These are phyloP conservation scores for Mongoloraphidia duomilia DNA, from an alignment of 2,888 invertebrate species.

Conservation along the genomic window DNA sequence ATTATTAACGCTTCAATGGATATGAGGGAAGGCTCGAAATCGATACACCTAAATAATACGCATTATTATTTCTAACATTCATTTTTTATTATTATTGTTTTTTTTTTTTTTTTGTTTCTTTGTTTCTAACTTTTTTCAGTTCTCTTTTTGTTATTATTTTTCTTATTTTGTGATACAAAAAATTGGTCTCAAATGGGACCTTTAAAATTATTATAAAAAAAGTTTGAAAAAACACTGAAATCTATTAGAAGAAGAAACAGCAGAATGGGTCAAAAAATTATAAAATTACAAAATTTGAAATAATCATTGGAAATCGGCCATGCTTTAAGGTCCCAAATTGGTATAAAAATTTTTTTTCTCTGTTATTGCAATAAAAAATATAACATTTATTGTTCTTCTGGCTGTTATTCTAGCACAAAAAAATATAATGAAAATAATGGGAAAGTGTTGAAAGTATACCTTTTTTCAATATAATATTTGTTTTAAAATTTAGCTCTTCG, in stretches of 20 bases:
- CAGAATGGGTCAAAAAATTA: constrained; percentile 10
- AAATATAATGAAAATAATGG: not conserved
- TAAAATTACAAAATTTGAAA: constrained; percentile 21
- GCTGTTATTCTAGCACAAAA: constrained; percentile 8
- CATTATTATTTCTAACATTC: constrained; percentile 11
- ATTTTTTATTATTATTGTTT: constrained; percentile 9
- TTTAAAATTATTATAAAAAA: constrained; percentile 18
- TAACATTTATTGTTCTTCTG: not conserved
- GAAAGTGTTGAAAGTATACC: constrained; percentile 4
- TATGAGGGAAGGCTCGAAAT: constrained; percentile 2
- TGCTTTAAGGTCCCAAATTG: constrained; percentile 8
- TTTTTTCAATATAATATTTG: not conserved
- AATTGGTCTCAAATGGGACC: constrained; percentile 21
- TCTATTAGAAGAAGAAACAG: constrained; percentile 15
- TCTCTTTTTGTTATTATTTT: constrained; percentile 17
- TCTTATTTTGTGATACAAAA: constrained; percentile 16
- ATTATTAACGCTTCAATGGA: not conserved
- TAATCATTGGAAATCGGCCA: constrained; percentile 4
- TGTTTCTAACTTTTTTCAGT: constrained; percentile 16
- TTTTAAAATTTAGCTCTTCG: constrained; percentile 2
- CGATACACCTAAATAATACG: not conserved
- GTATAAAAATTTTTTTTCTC: constrained; percentile 5
- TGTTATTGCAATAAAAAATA: not conserved
- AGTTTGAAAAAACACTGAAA: constrained; percentile 9
- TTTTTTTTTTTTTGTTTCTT: constrained; percentile 13